Conservation (phyloP, 2,113 vertebrate species). For the Stigmatopora nigra region DNA sequence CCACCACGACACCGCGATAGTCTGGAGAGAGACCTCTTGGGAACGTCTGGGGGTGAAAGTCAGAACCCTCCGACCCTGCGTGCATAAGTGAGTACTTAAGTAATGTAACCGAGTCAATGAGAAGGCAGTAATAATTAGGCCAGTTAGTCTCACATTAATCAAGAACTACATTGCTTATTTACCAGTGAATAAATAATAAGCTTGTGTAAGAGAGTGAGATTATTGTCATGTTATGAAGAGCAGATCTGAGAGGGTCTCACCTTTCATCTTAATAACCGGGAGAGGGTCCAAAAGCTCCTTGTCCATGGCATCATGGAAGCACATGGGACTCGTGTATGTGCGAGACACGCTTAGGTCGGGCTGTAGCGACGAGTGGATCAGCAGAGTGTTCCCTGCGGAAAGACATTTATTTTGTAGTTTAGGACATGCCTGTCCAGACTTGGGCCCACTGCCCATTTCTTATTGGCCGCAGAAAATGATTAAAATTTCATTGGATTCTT, state of each 20-base stretch:
- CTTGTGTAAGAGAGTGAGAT: too few relatives aligned
- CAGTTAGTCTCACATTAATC: too few relatives aligned
- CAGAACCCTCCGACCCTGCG: conserved; percentile 75
- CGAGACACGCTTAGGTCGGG: conserved; percentile 86
- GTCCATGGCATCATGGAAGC: conserved; percentile 89
- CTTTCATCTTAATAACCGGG: conserved; percentile 90
- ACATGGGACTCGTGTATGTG: conserved; percentile 94
- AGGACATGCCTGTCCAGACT: conserved; percentile 13
- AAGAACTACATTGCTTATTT: too few relatives aligned
- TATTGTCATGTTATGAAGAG: neutral
- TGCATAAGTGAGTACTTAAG: conserved; percentile 55
- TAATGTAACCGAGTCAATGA: too few relatives aligned
- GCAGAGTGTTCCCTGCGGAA: conserved; percentile 84
- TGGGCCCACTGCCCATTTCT: too few relatives aligned
- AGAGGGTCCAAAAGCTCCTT: conserved; percentile 90
- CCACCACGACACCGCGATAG: conserved; percentile 59
- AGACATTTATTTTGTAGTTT: conserved; percentile 18
- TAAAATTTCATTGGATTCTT: too few relatives aligned
- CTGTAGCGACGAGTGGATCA: conserved; percentile 87
- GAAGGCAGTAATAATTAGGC: too few relatives aligned
- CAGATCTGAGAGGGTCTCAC: conserved; percentile 56
- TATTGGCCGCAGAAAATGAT: too few relatives aligned
- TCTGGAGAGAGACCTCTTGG: conserved; percentile 74
- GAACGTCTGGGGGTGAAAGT: conserved; percentile 81
- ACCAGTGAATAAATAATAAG: too few relatives aligned